These are phyloP conservation scores for Diachasma alloeum DNA, from an alignment of 1,140 invertebrate genomes.

Conservation along the genomic window DNA sequence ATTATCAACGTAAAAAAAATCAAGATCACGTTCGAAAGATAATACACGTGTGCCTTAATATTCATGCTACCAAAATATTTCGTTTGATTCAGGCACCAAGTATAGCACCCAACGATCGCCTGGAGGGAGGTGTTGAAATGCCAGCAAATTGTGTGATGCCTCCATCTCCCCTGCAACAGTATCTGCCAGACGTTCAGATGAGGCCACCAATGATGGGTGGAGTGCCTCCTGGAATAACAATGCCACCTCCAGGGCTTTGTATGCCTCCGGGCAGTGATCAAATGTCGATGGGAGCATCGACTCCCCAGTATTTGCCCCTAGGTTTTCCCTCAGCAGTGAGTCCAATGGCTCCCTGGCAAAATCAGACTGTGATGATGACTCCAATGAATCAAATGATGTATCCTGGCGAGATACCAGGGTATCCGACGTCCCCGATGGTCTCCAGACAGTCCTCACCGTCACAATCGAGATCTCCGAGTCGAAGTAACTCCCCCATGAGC, in stretches of 20 bases:
- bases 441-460: constrained; percentile 64
- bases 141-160: constrained; percentile 52
- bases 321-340: constrained; percentile 58
- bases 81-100: constrained; percentile 3
- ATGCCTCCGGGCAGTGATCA: constrained; percentile 55
- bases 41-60: no score
- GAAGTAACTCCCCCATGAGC: constrained; percentile 58
- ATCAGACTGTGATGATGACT: constrained; percentile 55
- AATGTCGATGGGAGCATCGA: constrained; percentile 49
- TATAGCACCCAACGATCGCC: constrained; percentile 48
- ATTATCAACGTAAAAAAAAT: no score
- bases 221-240: constrained; percentile 54
- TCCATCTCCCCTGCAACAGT: constrained; percentile 57
- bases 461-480: constrained; percentile 61
- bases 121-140: constrained; percentile 51
- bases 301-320: constrained; percentile 55
- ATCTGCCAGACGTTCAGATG: constrained; percentile 57
- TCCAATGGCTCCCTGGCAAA: constrained; percentile 57
- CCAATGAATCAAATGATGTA: constrained; percentile 56
- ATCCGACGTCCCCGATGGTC: constrained; percentile 62
- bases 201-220: constrained; percentile 53
- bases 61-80: no score
- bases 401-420: constrained; percentile 53
- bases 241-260: constrained; percentile 58
- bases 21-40: no score